phyloP scores from a whole-genome alignment of 2,797 vertebrate species.

The Lindbergichthys nudifrons region DNA sequence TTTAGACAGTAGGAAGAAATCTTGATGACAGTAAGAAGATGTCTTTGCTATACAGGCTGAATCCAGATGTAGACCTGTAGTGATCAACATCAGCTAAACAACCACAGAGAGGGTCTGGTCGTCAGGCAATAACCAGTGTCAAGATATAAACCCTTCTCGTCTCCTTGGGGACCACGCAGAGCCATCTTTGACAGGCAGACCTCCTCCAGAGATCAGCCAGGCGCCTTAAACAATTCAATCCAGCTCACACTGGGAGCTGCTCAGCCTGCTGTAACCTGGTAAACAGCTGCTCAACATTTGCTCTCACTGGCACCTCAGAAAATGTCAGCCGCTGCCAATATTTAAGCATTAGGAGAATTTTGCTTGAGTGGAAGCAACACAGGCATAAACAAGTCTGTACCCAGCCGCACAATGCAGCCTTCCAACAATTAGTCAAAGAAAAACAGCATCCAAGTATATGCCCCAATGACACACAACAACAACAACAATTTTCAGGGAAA shows the following conservation, averaged over 20 bases:
- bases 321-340: slow-evolving; percentile 19
- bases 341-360: slow-evolving; percentile 22
- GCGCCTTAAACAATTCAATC: slow-evolving; percentile 9
- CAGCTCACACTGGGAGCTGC: background rate
- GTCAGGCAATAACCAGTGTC: background rate
- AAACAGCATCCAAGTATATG: slow-evolving; percentile 10
- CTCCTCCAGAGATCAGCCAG: background rate
- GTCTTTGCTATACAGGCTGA: slow-evolving; percentile 2
- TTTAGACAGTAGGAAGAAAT: background rate
- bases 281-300: slow-evolving; percentile 25
- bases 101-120: background rate
- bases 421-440: slow-evolving; percentile 51
- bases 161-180: background rate
- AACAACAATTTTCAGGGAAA: slow-evolving; percentile 18
- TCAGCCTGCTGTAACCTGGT: slow-evolving; percentile 7
- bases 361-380: slow-evolving; percentile 20
- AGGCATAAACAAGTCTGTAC: slow-evolving; percentile 51
- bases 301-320: slow-evolving; percentile 20
- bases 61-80: background rate
- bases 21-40: background rate
- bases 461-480: slow-evolving; percentile 15
- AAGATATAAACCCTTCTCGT: background rate
- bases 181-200: background rate
- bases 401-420: slow-evolving; percentile 41
- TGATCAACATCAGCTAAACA: background rate